Base-by-base conservation (phyloP, 2,797 vertebrate genomes). In the Halcyon leucocephala region DNA sequence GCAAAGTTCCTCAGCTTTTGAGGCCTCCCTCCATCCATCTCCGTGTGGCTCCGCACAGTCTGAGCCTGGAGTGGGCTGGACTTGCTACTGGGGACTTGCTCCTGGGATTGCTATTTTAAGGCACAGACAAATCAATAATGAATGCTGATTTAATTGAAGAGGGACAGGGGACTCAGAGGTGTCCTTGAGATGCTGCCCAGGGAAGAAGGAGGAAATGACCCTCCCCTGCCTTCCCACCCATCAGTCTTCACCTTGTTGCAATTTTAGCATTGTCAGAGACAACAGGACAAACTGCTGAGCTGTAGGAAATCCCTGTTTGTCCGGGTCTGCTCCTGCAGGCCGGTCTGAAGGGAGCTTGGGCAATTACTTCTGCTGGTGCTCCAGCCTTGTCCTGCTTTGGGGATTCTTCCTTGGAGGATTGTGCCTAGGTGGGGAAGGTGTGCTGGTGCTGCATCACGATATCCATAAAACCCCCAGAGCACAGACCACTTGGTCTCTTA, bases 81-180 rank as follows among this genome's bases (percentile, higher is more conserved):
- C 65, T 82, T 57, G 49, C 94, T 93, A 24, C 84, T 57, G 37
- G 64, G 54, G 57, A 77, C 61, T 76, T 55, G 52, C 83, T 96
- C 82, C 57, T 93, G 81, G 70, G 58, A 79, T 74, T 73, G 82
- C 94, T 97, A 87, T 97, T 97, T 95, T 97, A 92, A 97, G 89
- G 80, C 12, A 35, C 70, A 82, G 25, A 55, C 26, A 44, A 93
- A 95, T 97, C 91, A 96, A 95, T 96, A 95, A 95, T 95, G 86
- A 83, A 83, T 93, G 90, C 33, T 90, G 77, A 81, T 88, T 93
- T 96, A 95, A 79, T 89, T 96, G 90, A 82, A 83, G 84, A 96
- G 54, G 58, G 55, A 55, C 66, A 70, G 35, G 80, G 86, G 84
- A 83, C 54, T 93, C 55, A 35, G 61, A 95, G 35, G 67, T 91